These are phyloP conservation scores for Illadopsis cleaveri DNA, from an alignment of 2,113 vertebrate species.

Conservation along the genomic window DNA sequence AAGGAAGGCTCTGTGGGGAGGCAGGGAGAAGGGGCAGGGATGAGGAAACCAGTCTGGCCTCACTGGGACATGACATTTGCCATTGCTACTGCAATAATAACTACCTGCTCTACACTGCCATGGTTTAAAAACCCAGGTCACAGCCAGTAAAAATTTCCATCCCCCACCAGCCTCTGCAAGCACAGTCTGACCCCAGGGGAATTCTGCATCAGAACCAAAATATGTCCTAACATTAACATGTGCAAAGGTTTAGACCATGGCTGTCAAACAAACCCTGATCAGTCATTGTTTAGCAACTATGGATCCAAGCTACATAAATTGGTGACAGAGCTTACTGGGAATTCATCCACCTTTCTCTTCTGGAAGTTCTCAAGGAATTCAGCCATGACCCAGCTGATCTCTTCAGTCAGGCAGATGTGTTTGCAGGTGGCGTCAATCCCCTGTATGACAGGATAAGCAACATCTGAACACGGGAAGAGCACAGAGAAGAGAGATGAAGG, in stretches of 20 bases:
- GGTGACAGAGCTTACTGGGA: neutral
- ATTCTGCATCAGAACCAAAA: neutral
- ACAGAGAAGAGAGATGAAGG: neutral
- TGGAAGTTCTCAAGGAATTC: constrained; percentile 2
- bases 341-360: constrained; percentile 6
- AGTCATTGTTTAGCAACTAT: constrained; percentile 15
- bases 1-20: neutral
- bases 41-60: neutral
- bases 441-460: neutral
- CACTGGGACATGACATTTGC: neutral
- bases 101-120: neutral
- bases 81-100: neutral
- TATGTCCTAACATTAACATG: neutral
- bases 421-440: neutral
- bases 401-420: neutral
- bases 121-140: neutral
- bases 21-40: neutral
- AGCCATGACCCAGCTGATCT: neutral
- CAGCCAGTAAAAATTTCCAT: neutral
- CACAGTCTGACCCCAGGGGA: neutral
- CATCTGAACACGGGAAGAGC: neutral
- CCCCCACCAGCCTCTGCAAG: neutral
- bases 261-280: constrained; percentile 45
- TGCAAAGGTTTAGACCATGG: neutral
- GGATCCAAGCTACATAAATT: constrained; percentile 1